Conservation (phyloP, 2,797 vertebrate species). For the Sparus aurata region DNA sequence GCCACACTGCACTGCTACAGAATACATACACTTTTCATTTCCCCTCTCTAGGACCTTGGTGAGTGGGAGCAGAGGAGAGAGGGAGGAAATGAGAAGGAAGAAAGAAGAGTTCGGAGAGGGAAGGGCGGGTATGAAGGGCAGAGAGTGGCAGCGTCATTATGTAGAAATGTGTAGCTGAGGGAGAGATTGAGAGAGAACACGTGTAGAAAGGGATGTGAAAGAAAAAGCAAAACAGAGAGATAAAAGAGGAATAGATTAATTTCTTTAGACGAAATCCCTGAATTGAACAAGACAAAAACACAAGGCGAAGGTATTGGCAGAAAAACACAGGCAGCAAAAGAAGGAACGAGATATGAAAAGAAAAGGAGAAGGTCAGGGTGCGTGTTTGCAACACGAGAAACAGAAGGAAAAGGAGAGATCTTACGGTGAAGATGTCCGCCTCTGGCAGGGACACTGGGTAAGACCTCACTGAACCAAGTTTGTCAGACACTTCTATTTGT, state of each 20-base stretch:
- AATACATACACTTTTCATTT: constrained; percentile 72
- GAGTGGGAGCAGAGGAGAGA: constrained; percentile 34
- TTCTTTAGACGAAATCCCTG: constrained; percentile 38
- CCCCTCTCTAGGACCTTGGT: constrained; percentile 58
- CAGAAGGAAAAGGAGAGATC: constrained; percentile 49
- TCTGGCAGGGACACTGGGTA: constrained; percentile 63
- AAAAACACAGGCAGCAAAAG: constrained; percentile 24
- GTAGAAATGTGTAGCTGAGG: constrained; percentile 43
- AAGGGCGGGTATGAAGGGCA: constrained; percentile 31
- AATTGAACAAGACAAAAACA: constrained; percentile 51
- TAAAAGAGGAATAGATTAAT: constrained; percentile 54
- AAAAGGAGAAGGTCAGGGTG: constrained; percentile 63
- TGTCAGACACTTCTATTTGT: constrained; percentile 71
- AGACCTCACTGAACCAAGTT: constrained; percentile 65
- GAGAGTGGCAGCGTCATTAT: constrained; percentile 45
- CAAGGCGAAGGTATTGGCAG: not conserved
- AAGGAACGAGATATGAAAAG: constrained; percentile 39
- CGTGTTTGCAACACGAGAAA: constrained; percentile 57
- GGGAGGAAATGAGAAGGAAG: constrained; percentile 46
- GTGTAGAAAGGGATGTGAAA: constrained; percentile 31
- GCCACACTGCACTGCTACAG: constrained; percentile 59
- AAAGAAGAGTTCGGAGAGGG: constrained; percentile 15
- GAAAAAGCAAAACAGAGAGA: constrained; percentile 42
- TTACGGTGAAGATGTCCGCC: constrained; percentile 66
- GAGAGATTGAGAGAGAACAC: constrained; percentile 23